Evolutionary conservation across 2,113 vertebrate genomes (phyloP).

Genomic region (Bufo bufo): DNA sequence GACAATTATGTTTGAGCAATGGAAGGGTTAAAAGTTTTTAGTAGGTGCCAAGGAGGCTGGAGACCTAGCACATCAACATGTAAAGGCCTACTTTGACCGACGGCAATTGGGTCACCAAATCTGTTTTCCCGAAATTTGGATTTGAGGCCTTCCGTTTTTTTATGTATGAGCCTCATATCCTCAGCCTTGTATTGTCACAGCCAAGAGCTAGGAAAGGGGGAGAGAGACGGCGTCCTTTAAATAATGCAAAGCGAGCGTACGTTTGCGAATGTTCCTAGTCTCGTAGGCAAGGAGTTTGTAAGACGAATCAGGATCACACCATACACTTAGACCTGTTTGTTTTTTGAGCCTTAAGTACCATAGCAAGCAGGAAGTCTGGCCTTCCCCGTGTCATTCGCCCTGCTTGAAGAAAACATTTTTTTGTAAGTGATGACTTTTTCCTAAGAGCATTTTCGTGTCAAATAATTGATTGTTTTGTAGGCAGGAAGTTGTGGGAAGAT

Average conservation of each 20-base stretch:
- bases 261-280: slow-evolving; percentile 4
- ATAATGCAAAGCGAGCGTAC: slow-evolving; percentile 33
- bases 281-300: slow-evolving; percentile 5
- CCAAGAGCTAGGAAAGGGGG: background rate
- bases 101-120: background rate
- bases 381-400: slow-evolving; percentile 68
- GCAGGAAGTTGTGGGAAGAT: slow-evolving; percentile 83
- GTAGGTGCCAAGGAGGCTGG: slow-evolving; percentile 15
- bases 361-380: slow-evolving; percentile 68
- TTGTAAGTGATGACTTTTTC: slow-evolving; percentile 82
- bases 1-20: background rate
- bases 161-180: slow-evolving; percentile 6
- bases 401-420: slow-evolving; percentile 66
- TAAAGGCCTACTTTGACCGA: background rate
- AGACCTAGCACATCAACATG: background rate
- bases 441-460: slow-evolving; percentile 80
- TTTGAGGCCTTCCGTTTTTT: slow-evolving; percentile 15
- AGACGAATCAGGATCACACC: slow-evolving; percentile 59
- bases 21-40: slow-evolving; percentile 45
- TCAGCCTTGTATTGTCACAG: background rate
- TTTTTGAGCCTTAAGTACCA: slow-evolving; percentile 70
- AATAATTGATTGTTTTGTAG: slow-evolving; percentile 86
- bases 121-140: background rate
- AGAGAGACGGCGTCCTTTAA: slow-evolving; percentile 26
- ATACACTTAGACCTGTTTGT: slow-evolving; percentile 67